Conservation (phyloP, 1,140 invertebrate species). For the Heliconius melpomene region DNA sequence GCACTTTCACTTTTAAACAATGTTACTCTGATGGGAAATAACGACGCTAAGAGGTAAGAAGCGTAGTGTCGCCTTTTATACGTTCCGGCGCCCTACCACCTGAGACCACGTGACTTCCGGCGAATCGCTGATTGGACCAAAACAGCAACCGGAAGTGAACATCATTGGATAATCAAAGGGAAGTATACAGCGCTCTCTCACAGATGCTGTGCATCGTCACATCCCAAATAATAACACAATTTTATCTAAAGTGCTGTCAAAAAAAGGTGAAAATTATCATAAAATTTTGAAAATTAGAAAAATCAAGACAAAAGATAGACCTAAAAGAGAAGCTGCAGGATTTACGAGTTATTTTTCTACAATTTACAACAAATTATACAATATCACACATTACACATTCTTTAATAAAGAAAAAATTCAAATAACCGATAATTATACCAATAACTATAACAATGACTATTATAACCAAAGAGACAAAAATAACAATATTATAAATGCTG, state of each 20-base stretch:
- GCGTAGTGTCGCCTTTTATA: no score
- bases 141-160: no score
- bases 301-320: conserved; percentile 1
- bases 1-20: no score
- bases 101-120: no score
- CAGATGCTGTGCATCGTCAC: no score
- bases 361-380: conserved; percentile 26
- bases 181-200: no score
- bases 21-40: no score
- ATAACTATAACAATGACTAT: not conserved
- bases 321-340: not conserved
- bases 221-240: no score
- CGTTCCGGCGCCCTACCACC: no score
- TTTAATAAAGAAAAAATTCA: not conserved
- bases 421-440: not conserved
- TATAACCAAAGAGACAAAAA: not conserved
- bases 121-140: no score
- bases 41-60: no score
- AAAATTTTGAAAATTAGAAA: not conserved
- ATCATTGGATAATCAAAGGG: no score
- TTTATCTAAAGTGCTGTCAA: not conserved
- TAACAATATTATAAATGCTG: not conserved
- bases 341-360: not conserved
- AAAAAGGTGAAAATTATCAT: not conserved
- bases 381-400: conserved; percentile 2